Evolutionary conservation across 1,140 invertebrate species (phyloP).

Genomic region (Plodia interpunctella): DNA sequence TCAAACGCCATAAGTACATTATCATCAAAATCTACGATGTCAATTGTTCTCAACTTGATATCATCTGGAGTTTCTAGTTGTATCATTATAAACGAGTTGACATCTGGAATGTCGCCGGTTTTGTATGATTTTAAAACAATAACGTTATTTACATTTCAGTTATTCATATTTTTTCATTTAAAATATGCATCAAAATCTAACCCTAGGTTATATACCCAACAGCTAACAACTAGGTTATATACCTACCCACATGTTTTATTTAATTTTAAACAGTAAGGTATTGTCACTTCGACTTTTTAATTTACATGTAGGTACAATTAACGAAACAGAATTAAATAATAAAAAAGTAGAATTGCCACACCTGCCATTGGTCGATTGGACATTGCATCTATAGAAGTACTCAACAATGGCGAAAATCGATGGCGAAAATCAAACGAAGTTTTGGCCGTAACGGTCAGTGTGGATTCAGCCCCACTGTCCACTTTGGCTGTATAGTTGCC

Average conservation of each 20-base stretch:
- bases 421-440: slow-evolving; percentile 27
- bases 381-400: slow-evolving; percentile 22
- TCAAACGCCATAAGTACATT: slow-evolving; percentile 23
- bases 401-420: slow-evolving; percentile 23
- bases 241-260: too few relatives aligned
- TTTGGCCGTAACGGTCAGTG: slow-evolving; percentile 19
- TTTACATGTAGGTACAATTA: too few relatives aligned
- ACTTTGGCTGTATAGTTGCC: slow-evolving; percentile 18
- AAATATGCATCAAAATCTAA: too few relatives aligned
- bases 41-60: slow-evolving; percentile 24
- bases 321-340: too few relatives aligned
- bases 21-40: slow-evolving; percentile 29
- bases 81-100: slow-evolving; percentile 29
- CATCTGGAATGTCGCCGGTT: slow-evolving; percentile 27
- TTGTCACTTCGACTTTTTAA: too few relatives aligned
- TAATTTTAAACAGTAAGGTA: too few relatives aligned
- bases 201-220: too few relatives aligned
- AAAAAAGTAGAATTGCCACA: slow-evolving; percentile 8
- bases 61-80: slow-evolving; percentile 25
- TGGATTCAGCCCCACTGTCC: slow-evolving; percentile 13
- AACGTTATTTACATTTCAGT: too few relatives aligned
- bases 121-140: too few relatives aligned
- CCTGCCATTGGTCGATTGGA: slow-evolving; percentile 28
- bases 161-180: too few relatives aligned
- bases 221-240: too few relatives aligned